These are phyloP conservation scores for Betta splendens DNA, from an alignment of 2,797 vertebrate species.

Conservation along the genomic window DNA sequence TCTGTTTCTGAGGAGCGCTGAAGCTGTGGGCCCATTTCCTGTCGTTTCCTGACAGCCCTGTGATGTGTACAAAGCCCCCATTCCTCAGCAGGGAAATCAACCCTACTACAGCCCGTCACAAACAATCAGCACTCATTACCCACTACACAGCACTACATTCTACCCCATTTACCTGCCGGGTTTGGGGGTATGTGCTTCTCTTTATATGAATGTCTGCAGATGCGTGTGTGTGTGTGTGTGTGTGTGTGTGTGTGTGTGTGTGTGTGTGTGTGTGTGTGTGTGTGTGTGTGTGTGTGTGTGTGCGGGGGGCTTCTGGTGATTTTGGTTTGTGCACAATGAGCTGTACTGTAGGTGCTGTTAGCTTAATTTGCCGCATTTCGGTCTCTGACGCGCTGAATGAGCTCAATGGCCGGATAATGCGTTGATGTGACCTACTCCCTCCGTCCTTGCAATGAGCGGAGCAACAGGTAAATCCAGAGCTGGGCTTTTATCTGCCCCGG, in stretches of 20 bases:
- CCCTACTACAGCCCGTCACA: constrained; percentile 77
- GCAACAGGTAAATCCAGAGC: constrained; percentile 55
- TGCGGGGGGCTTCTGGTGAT: constrained; percentile 26
- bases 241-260: constrained; percentile 14
- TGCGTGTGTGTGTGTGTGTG: constrained; percentile 5
- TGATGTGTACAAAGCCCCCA: constrained; percentile 72
- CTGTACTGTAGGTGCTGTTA: constrained; percentile 36
- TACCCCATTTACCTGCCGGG: constrained; percentile 68
- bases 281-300: constrained; percentile 7
- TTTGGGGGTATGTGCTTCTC: constrained; percentile 28
- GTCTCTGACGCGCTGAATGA: constrained; percentile 40
- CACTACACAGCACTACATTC: constrained; percentile 61
- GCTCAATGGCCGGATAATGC: constrained; percentile 29
- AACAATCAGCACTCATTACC: constrained; percentile 79
- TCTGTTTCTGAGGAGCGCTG: constrained; percentile 68
- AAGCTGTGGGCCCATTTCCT: constrained; percentile 72
- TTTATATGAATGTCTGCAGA: background rate
- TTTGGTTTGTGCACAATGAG: constrained; percentile 50
- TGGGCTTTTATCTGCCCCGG: constrained; percentile 58
- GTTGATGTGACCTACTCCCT: constrained; percentile 30
- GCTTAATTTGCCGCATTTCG: constrained; percentile 35
- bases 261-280: constrained; percentile 1
- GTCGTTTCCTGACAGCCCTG: constrained; percentile 72
- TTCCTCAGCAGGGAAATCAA: constrained; percentile 80
- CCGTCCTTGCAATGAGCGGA: constrained; percentile 52